Percentiles rank a stretch among this genome's conserved stretches.
Evolutionary conservation across 2,113 vertebrate species (phyloP).

Genomic region (Eonycteris spelaea): DNA sequence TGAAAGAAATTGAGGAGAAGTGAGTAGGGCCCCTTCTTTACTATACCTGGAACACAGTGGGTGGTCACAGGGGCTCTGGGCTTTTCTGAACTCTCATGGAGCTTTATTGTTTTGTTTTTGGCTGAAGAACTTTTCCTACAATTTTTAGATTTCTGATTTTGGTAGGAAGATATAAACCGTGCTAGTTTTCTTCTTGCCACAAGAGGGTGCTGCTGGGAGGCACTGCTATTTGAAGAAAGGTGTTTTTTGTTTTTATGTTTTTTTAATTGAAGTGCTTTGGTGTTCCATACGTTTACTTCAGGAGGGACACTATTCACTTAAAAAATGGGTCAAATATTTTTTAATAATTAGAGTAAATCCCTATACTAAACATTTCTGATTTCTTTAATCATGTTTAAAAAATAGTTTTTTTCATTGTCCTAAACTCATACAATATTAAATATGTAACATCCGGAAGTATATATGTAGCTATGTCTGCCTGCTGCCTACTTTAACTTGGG

Average conservation of each 20-base stretch:
- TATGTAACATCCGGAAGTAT: background rate
- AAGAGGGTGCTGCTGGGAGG: constrained; percentile 66
- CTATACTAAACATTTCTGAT: background rate
- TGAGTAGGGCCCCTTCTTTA: background rate
- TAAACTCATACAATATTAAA: background rate
- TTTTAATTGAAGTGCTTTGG: background rate
- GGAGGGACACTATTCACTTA: background rate
- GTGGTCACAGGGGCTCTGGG: too few relatives aligned
- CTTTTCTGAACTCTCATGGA: background rate
- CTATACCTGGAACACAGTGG: background rate
- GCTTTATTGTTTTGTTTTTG: background rate
- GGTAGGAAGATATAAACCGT: background rate
- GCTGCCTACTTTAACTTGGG: background rate
- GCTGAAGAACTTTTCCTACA: background rate
- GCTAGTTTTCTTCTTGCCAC: constrained; percentile 55
- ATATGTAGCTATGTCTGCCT: background rate
- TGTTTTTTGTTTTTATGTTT: too few relatives aligned
- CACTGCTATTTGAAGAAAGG: background rate
- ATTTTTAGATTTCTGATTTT: background rate
- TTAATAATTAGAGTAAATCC: background rate
- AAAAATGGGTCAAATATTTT: background rate
- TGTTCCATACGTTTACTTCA: background rate
- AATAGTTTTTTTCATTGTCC: background rate
- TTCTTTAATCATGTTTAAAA: background rate
- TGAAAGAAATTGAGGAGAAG: background rate